phyloP scores from a whole-genome alignment of 1,140 invertebrate species.

The Pseudobourletiella spinata region DNA sequence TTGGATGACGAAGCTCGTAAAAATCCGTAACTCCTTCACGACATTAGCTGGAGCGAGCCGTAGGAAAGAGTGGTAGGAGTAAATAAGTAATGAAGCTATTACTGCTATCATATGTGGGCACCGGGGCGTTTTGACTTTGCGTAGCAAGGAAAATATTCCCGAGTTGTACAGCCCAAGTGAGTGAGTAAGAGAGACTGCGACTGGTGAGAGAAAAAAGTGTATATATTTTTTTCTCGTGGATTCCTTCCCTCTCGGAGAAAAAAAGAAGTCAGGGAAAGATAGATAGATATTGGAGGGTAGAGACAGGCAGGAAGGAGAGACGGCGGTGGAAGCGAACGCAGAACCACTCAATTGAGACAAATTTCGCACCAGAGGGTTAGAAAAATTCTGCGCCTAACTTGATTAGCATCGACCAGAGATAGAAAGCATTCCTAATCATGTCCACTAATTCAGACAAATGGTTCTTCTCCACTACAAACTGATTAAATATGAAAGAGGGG shows the following conservation, averaged over 20 bases:
- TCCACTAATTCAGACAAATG: constrained; percentile 38
- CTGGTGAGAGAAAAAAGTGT: too few relatives aligned
- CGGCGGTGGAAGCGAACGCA: background rate
- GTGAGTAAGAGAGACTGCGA: too few relatives aligned
- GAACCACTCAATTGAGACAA: constrained; percentile 32
- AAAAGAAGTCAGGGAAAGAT: constrained; percentile 16
- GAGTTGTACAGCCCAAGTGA: too few relatives aligned
- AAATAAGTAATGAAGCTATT: too few relatives aligned
- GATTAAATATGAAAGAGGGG: constrained; percentile 30
- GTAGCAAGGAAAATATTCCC: too few relatives aligned
- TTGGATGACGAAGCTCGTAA: too few relatives aligned
- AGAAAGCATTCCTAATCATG: constrained; percentile 16
- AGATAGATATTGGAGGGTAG: constrained; percentile 1
- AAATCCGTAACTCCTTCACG: too few relatives aligned
- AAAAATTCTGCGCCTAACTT: constrained; percentile 33
- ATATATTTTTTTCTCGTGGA: background rate
- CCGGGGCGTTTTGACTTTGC: too few relatives aligned
- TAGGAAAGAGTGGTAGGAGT: too few relatives aligned
- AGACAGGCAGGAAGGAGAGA: constrained; percentile 6
- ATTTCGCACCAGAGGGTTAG: constrained; percentile 36
- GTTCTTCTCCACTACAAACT: constrained; percentile 33
- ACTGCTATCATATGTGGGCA: too few relatives aligned
- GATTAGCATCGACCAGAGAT: constrained; percentile 31
- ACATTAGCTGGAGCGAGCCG: too few relatives aligned
- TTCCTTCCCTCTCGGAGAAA: constrained; percentile 10